Percentiles rank a stretch among this genome's conserved stretches.
Conservation (phyloP, 2,113 vertebrate species). For the Epinephelus fuscoguttatus region DNA sequence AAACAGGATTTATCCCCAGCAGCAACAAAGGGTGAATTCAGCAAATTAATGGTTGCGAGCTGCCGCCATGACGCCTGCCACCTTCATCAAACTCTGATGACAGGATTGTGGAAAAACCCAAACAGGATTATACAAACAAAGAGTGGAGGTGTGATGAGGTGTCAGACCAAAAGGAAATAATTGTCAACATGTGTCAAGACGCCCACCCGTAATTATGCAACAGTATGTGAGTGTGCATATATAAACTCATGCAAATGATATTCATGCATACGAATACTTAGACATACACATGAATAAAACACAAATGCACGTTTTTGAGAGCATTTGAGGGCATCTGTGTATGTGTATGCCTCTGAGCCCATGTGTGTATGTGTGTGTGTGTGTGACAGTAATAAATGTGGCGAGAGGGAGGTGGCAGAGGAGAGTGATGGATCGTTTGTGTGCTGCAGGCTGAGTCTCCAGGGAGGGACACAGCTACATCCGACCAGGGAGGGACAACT, state of each 20-base stretch:
- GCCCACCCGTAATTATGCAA: slow-evolving; percentile 54
- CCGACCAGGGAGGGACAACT: slow-evolving; percentile 73
- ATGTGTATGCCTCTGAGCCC: slow-evolving; percentile 14
- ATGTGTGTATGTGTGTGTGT: slow-evolving; percentile 16
- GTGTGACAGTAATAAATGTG: slow-evolving; percentile 60
- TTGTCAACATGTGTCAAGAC: slow-evolving; percentile 66
- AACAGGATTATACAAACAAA: slow-evolving; percentile 74
- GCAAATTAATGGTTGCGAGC: slow-evolving; percentile 63
- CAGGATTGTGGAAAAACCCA: slow-evolving; percentile 49
- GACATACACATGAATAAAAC: slow-evolving; percentile 19
- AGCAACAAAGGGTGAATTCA: slow-evolving; percentile 46
- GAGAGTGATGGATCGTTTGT: slow-evolving; percentile 75
- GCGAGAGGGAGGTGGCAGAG: slow-evolving; percentile 61
- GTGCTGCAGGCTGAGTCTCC: slow-evolving; percentile 69
- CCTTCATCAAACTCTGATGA: slow-evolving; percentile 71
- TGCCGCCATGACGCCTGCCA: slow-evolving; percentile 45
- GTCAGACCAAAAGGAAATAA: slow-evolving; percentile 62
- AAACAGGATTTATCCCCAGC: not conserved
- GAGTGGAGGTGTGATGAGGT: slow-evolving; percentile 73
- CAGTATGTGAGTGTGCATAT: slow-evolving; percentile 5
- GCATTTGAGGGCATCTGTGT: slow-evolving; percentile 33
- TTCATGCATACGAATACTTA: slow-evolving; percentile 31
- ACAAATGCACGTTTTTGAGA: not conserved
- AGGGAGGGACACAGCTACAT: slow-evolving; percentile 71
- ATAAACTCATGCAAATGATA: slow-evolving; percentile 38